Conservation (phyloP, 2,888 invertebrate genomes). For the Limnephilus rhombicus region DNA sequence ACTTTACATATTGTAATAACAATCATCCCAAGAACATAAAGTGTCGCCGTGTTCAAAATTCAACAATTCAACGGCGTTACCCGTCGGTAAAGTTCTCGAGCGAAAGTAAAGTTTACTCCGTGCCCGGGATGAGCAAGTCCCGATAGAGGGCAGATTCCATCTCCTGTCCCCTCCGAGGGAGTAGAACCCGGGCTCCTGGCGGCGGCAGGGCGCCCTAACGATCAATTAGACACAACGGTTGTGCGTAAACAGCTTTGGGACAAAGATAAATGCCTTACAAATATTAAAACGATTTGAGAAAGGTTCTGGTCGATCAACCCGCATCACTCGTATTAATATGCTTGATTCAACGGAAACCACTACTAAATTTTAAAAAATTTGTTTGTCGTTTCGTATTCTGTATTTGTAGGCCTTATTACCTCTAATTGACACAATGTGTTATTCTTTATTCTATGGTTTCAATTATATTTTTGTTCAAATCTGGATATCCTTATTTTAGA, state of each 20-base stretch:
- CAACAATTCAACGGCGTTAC: background rate
- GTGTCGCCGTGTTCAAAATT: constrained; percentile 1
- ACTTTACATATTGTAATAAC: background rate
- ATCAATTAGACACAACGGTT: constrained; percentile 57
- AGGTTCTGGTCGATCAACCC: background rate
- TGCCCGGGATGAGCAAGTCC: background rate
- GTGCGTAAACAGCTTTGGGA: constrained; percentile 49
- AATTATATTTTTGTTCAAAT: no score
- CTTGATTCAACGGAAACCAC: background rate
- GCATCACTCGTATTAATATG: background rate
- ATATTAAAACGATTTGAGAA: background rate
- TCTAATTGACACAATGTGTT: no score
- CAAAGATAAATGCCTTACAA: constrained; percentile 40
- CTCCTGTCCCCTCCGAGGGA: background rate
- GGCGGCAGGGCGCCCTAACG: constrained; percentile 46
- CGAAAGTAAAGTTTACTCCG: background rate
- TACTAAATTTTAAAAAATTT: no score
- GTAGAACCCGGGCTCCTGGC: background rate
- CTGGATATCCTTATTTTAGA: no score
- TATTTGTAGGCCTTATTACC: no score
- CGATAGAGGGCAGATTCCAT: constrained; percentile 2
- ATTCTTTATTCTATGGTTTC: no score
- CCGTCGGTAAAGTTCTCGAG: background rate
- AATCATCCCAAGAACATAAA: background rate
- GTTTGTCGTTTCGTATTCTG: no score